These are phyloP conservation scores for Nomada hirtipes DNA, from an alignment of 2,888 invertebrate genomes.

Conservation along the genomic window DNA sequence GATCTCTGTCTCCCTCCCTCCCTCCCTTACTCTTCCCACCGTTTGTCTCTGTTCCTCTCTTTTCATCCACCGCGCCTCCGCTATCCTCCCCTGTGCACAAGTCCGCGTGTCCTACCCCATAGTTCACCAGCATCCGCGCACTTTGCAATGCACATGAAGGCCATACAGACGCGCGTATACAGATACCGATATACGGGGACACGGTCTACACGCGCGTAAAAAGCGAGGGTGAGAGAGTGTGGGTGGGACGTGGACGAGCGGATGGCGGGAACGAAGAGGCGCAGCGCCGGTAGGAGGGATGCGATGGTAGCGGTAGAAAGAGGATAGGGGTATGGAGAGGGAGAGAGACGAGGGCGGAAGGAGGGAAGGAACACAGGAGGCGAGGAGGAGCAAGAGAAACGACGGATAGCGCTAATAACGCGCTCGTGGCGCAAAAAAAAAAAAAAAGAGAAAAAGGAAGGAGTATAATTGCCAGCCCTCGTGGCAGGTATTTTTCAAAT, in stretches of 20 bases:
- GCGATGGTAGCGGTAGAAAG: constrained; percentile 16
- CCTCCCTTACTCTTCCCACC: constrained; percentile 42
- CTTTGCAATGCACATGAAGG: constrained; percentile 58
- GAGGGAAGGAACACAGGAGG: constrained; percentile 44
- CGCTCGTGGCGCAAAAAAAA: constrained; percentile 74
- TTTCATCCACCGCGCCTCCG: constrained; percentile 21
- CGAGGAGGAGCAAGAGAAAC: constrained; percentile 58
- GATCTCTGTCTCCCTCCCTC: constrained; percentile 30
- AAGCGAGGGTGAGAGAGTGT: constrained; percentile 41
- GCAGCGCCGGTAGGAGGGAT: background rate
- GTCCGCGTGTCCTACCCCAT: constrained; percentile 16
- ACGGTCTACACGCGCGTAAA: constrained; percentile 52
- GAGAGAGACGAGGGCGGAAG: constrained; percentile 39
- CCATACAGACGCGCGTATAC: constrained; percentile 42
- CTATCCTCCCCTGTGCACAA: constrained; percentile 41
- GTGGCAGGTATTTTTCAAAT: constrained; percentile 75
- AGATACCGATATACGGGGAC: constrained; percentile 47
- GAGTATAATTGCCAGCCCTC: constrained; percentile 78
- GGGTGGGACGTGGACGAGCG: constrained; percentile 35
- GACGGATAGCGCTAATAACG: constrained; percentile 79
- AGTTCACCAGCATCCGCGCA: constrained; percentile 26
- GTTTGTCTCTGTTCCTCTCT: constrained; percentile 49
- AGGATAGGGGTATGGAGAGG: constrained; percentile 10
- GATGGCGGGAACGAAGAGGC: constrained; percentile 51
- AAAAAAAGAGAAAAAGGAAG: constrained; percentile 64